These are phyloP conservation scores for Lepidocyrtoides sp. DNA, from an alignment of 2,888 invertebrate species.

Conservation along the genomic window DNA sequence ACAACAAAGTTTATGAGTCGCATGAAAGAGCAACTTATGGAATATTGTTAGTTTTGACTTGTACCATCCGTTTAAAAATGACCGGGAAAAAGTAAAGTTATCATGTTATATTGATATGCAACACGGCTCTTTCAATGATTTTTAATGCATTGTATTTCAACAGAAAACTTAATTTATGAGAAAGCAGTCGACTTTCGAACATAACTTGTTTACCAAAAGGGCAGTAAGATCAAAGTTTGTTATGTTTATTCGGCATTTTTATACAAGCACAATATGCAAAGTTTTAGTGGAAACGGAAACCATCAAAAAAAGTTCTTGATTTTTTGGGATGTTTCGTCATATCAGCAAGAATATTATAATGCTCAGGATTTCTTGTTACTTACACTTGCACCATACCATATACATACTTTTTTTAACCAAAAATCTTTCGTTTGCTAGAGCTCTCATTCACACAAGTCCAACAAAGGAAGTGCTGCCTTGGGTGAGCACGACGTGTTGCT, in stretches of 20 bases:
- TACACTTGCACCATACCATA: neutral
- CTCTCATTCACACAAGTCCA: neutral
- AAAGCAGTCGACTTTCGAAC: too few relatives aligned
- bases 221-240: too few relatives aligned
- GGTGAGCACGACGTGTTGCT: constrained; percentile 32
- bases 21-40: too few relatives aligned
- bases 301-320: constrained; percentile 29
- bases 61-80: too few relatives aligned
- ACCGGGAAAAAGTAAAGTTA: neutral
- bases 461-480: neutral
- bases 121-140: neutral
- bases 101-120: neutral
- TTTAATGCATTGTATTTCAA: neutral
- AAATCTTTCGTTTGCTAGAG: neutral
- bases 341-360: neutral
- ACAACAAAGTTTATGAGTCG: too few relatives aligned
- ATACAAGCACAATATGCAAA: neutral
- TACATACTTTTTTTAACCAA: neutral
- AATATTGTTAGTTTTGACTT: too few relatives aligned
- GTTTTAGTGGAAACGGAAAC: constrained; percentile 30
- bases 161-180: neutral
- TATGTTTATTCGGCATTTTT: too few relatives aligned
- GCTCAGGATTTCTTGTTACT: constrained; percentile 6
- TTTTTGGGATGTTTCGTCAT: neutral
- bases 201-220: neutral